A percentile compares a stretch with the other conserved stretches of the same genome.
Evolutionary conservation across 2,888 invertebrate species (phyloP).

Genomic region (Cryptophagus acutangulus): DNA sequence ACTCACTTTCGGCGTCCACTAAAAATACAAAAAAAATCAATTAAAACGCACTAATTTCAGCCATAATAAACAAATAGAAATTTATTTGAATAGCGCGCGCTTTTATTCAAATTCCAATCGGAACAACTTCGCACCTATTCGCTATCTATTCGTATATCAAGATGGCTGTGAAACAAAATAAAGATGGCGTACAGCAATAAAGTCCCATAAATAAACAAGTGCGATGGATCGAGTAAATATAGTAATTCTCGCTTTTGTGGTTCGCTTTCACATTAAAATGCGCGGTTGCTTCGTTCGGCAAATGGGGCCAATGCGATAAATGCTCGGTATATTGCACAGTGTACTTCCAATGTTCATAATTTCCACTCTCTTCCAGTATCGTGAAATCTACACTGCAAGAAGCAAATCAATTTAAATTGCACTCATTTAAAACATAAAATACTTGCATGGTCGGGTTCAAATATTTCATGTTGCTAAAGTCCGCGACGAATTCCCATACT

Average conservation of each 20-base stretch:
- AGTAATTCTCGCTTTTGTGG: slow-evolving; percentile 47
- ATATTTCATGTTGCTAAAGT: slow-evolving; percentile 66
- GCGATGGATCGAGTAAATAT: slow-evolving; percentile 57
- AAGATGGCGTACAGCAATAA: slow-evolving; percentile 63
- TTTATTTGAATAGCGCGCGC: too few species aligned
- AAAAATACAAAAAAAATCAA: slow-evolving; percentile 45
- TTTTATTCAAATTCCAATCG: too few species aligned
- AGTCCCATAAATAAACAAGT: slow-evolving; percentile 58
- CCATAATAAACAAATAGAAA: too few species aligned
- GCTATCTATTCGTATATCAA: too few species aligned
- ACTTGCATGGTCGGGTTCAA: slow-evolving; percentile 71
- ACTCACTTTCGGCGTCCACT: slow-evolving; percentile 61
- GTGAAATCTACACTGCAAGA: slow-evolving; percentile 56
- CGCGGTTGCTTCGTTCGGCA: slow-evolving; percentile 55
- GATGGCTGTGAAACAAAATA: too few species aligned
- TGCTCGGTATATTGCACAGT: slow-evolving; percentile 60
- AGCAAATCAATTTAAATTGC: background rate
- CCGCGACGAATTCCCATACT: slow-evolving; percentile 71
- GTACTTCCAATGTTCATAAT: slow-evolving; percentile 66
- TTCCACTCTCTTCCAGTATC: slow-evolving; percentile 60
- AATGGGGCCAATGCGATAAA: slow-evolving; percentile 60
- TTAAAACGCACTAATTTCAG: too few species aligned
- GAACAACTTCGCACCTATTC: too few species aligned
- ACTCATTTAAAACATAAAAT: slow-evolving; percentile 2
- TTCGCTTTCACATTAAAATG: slow-evolving; percentile 55